A percentile compares a stretch with the other conserved stretches of the same genome.
phyloP scores from a whole-genome alignment of 2,888 invertebrate species.

The Chymomyza procnemis region DNA sequence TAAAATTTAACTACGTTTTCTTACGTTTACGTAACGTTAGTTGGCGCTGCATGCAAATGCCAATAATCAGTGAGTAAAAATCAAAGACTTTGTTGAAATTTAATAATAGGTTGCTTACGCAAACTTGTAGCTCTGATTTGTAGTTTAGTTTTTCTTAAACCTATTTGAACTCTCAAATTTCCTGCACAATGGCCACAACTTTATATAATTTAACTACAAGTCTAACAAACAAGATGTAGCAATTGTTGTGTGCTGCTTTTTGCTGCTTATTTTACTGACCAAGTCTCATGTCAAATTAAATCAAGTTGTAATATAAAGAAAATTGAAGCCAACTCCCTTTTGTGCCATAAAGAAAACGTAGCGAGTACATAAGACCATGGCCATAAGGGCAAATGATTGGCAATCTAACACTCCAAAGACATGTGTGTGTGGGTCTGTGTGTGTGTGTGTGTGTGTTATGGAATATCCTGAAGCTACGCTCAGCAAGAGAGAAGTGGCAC shows the following conservation, averaged over 20 bases:
- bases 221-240: background rate
- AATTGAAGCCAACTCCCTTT: constrained; percentile 75
- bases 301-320: constrained; percentile 77
- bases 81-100: no score
- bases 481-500: background rate
- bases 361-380: constrained; percentile 14
- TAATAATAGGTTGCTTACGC: no score
- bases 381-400: constrained; percentile 43
- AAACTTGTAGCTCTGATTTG: no score
- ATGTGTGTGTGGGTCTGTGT: background rate
- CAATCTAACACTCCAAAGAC: constrained; percentile 49
- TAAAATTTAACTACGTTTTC: no score
- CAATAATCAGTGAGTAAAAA: no score
- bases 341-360: constrained; percentile 71
- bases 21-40: no score
- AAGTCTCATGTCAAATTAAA: constrained; percentile 78
- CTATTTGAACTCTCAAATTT: background rate
- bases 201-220: background rate
- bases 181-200: background rate
- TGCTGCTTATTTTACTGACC: constrained; percentile 43
- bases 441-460: background rate
- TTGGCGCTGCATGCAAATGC: no score
- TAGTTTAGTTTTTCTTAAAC: background rate
- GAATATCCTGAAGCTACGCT: background rate
- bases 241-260: constrained; percentile 8